Evolutionary conservation across 2,113 vertebrate genomes (phyloP), one percentile per base, ranked within the genome.

Genomic region (Paraplagusia blochii): DNA sequence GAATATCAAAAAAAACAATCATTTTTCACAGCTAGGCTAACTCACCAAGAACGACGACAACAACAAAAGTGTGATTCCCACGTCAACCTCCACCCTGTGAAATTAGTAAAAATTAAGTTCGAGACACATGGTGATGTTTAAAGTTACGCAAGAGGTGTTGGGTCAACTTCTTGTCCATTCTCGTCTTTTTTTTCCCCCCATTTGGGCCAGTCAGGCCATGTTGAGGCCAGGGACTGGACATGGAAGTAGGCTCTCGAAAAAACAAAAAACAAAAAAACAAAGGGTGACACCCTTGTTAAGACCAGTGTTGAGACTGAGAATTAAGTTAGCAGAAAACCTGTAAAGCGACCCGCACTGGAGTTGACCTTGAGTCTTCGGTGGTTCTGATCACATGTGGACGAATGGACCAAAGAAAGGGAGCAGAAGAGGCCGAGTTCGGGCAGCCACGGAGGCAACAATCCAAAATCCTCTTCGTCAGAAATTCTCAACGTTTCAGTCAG

Each of bases 221-320:
- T 76, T 76, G 73, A 55, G 64, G 67, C 56, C 57, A 58, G 53
- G 47, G 44, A 11, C 51, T 51, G 55, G 51, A 60, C 57, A 44
- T 57, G 58, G 66, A 65, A 56, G 79, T 49, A 74, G 79, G 66
- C 62, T 71, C 76, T 85, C 64, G 63, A 78, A 63, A 64, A 63
- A 64, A 39, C 52, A 44, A 63, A 63, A 76, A 76, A 53, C 18
- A 59, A 63, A 63, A 44, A 45, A 19, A 53, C 18, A 59, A 63
- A 63, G 43, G 44, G 18, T 61, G 69, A 58, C 60, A 43, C 79
- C 80, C 62, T 74, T 61, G 66, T 69, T 60, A 79, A 83, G 81
- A 90, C 88, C 90, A 92, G 90, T 92, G 90, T 90, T 77, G 81
- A 85, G 90, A 91, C 90, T 67, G 76, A 86, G 87, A 88, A 85